Evolutionary conservation across 2,797 vertebrate genomes (phyloP).

Genomic region (Enteromius treurensis): DNA sequence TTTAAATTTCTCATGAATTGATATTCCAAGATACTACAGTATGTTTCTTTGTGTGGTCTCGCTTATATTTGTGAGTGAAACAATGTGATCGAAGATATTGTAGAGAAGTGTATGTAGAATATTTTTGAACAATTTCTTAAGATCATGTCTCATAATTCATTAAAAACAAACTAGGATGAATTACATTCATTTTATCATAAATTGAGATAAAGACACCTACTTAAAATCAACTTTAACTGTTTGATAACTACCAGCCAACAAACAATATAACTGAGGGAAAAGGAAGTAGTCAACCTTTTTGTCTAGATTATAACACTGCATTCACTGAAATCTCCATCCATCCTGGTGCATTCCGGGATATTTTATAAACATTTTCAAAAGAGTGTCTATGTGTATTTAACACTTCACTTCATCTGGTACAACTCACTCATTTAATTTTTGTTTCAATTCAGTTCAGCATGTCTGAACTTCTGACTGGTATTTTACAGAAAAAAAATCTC

Average conservation of each 20-base stretch:
- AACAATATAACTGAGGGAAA: not conserved
- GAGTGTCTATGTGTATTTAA: not conserved
- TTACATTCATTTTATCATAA: not conserved
- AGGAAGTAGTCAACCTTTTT: not conserved
- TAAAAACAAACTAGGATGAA: not conserved
- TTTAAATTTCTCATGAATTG: slow-evolving; percentile 30
- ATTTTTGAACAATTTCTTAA: not conserved
- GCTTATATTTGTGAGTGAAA: not conserved
- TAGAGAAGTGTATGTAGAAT: not conserved
- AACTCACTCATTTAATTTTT: not conserved
- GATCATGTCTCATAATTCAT: not conserved
- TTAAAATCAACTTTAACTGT: not conserved
- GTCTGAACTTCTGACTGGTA: not conserved
- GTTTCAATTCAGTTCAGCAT: not conserved
- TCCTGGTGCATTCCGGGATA: not conserved
- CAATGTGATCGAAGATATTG: not conserved
- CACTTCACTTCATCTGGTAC: not conserved
- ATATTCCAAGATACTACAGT: slow-evolving; percentile 1
- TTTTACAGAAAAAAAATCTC: not conserved
- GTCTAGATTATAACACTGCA: not conserved
- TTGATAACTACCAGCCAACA: too few relatives aligned
- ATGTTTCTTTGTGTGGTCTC: slow-evolving; percentile 5
- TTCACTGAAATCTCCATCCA: not conserved
- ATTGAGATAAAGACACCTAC: not conserved
- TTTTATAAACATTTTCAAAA: not conserved